These are phyloP conservation scores for Pycnonotus jocosus DNA, from an alignment of 2,113 vertebrate species.

Conservation along the genomic window DNA sequence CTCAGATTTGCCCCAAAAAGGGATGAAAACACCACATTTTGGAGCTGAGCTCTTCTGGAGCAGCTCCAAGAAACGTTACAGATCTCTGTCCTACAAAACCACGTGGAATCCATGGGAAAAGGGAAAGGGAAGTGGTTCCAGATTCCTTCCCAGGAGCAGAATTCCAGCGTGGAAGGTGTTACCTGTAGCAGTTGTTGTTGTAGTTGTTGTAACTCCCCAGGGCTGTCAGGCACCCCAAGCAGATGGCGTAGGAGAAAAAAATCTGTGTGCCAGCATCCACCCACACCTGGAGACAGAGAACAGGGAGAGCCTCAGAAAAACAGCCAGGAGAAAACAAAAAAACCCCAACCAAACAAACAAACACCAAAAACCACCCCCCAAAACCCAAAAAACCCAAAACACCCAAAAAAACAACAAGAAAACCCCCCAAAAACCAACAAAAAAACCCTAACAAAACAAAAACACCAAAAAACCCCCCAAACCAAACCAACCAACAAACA, in stretches of 20 bases:
- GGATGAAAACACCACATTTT: not conserved
- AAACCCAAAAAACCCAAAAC: too few relatives aligned
- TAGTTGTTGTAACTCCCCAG: slow-evolving; percentile 97
- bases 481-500: too few relatives aligned
- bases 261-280: slow-evolving; percentile 98
- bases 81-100: not conserved
- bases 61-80: not conserved
- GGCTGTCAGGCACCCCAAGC: slow-evolving; percentile 94
- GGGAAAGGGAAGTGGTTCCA: not conserved
- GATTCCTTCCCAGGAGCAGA: accelerated
- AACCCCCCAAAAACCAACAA: too few relatives aligned
- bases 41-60: not conserved
- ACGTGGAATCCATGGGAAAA: accelerated
- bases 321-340: not conserved
- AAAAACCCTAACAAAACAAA: too few relatives aligned
- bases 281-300: slow-evolving; percentile 82
- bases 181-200: slow-evolving; percentile 99
- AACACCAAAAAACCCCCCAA: too few relatives aligned
- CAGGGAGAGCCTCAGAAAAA: not conserved
- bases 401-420: too few relatives aligned
- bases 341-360: too few relatives aligned
- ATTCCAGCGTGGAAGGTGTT: not conserved
- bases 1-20: not conserved
- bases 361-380: too few relatives aligned
- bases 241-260: slow-evolving; percentile 98